phyloP scores from a whole-genome alignment of 2,797 vertebrate species.

The Micrastur ruficollis region DNA sequence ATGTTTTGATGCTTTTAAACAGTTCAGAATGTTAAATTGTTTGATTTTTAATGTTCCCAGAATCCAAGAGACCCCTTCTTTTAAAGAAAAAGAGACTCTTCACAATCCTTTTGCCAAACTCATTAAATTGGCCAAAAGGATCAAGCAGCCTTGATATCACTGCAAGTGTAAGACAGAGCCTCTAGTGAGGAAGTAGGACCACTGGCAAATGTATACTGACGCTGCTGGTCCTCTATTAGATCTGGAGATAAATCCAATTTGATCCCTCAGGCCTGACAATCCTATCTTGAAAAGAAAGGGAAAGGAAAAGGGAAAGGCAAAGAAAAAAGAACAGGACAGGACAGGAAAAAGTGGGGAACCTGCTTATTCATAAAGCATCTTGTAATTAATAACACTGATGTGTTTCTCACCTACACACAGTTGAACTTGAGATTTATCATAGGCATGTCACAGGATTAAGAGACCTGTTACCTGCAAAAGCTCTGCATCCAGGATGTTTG shows the following conservation, averaged over 20 bases:
- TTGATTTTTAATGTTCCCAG: background rate
- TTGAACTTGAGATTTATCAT: background rate
- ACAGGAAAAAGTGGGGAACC: background rate
- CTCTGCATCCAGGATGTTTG: background rate
- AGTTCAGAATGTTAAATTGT: background rate
- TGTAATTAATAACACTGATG: background rate
- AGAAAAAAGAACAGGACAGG: too few species aligned
- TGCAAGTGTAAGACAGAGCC: background rate
- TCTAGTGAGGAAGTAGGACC: background rate
- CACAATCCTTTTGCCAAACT: background rate
- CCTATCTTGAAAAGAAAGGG: background rate
- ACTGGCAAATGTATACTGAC: background rate
- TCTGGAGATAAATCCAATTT: background rate
- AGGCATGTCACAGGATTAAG: accelerated
- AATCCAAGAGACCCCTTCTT: background rate
- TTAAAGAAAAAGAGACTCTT: background rate
- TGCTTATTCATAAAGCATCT: background rate
- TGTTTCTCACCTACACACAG: background rate
- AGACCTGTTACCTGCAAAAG: background rate
- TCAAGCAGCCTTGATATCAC: background rate
- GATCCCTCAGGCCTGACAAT: background rate
- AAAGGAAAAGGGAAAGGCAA: too few species aligned
- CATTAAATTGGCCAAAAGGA: background rate
- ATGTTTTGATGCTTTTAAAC: background rate
- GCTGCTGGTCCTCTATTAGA: background rate